These are phyloP conservation scores for Coturnix japonica DNA, from an alignment of 2,113 vertebrate species.

Conservation along the genomic window DNA sequence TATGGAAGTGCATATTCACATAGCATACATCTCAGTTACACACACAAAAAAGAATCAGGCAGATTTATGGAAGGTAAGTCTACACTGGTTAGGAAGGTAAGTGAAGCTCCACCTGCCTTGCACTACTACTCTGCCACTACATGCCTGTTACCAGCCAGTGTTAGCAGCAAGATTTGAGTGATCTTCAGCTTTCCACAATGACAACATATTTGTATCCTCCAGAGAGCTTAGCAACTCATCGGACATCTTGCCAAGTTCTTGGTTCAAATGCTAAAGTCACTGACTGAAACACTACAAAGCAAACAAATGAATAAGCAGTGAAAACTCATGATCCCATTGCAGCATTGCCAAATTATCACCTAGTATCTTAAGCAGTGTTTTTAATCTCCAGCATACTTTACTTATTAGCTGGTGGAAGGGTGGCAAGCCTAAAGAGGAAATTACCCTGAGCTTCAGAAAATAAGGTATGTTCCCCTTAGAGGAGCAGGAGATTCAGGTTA, in stretches of 20 bases:
- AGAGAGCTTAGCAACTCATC: background rate
- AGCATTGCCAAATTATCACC: conserved; percentile 60
- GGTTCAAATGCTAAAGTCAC: background rate
- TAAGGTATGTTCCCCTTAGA: conserved; percentile 34
- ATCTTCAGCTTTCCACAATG: background rate
- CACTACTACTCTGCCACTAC: background rate
- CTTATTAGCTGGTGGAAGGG: conserved; percentile 21
- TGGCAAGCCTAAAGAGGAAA: conserved; percentile 13
- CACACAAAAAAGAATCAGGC: background rate
- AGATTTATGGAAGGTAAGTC: background rate
- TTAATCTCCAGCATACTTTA: conserved; percentile 46
- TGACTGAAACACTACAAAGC: background rate
- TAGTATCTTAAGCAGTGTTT: conserved; percentile 10
- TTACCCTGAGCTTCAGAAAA: conserved; percentile 58
- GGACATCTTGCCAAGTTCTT: background rate
- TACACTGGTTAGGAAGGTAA: background rate
- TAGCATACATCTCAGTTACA: background rate
- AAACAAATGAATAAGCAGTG: conserved; percentile 34
- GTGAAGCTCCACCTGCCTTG: background rate
- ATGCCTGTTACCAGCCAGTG: background rate
- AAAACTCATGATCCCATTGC: background rate
- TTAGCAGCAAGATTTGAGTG: background rate
- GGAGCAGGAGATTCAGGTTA: conserved; percentile 28
- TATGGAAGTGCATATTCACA: background rate
- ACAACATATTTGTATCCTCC: background rate